phyloP scores from a whole-genome alignment of 1,140 invertebrate genomes.

The Atta colombica region DNA sequence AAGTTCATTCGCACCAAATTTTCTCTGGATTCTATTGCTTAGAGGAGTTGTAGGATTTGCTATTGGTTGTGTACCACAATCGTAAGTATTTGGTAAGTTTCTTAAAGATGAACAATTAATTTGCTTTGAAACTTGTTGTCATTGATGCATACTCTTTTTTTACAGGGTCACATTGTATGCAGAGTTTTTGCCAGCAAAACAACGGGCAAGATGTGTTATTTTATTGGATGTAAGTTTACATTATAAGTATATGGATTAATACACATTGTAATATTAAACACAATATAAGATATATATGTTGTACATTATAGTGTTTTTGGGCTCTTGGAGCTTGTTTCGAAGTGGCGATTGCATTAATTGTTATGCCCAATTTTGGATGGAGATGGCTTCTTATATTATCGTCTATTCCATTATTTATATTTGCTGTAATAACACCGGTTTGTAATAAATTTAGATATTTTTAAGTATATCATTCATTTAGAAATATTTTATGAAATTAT shows the following conservation, averaged over 20 bases:
- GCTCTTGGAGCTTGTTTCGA: conserved; percentile 97
- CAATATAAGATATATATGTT: conserved; percentile 79
- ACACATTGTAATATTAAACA: background rate
- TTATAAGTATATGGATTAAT: conserved; percentile 39
- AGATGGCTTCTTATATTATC: conserved; percentile 96
- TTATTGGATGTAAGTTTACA: conserved; percentile 94
- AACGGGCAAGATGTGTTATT: conserved; percentile 97
- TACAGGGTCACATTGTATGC: conserved; percentile 97
- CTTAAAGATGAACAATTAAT: conserved; percentile 23
- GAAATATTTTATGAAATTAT: background rate
- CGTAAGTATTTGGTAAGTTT: conserved; percentile 90
- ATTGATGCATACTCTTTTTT: conserved; percentile 68
- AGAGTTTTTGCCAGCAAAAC: conserved; percentile 97
- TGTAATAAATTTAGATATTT: conserved; percentile 78
- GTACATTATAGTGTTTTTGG: conserved; percentile 94
- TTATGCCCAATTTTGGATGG: conserved; percentile 97
- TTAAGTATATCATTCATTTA: conserved; percentile 23
- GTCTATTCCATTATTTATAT: conserved; percentile 94
- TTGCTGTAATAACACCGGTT: conserved; percentile 93
- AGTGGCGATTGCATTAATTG: conserved; percentile 94
- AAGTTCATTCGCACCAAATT: conserved; percentile 96
- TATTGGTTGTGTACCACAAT: conserved; percentile 98
- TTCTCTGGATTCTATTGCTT: conserved; percentile 95
- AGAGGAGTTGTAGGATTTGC: conserved; percentile 97
- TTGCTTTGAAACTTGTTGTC: conserved; percentile 31